Percentiles rank a stretch among this genome's conserved stretches.
Conservation (phyloP, 2,113 vertebrate species). For the Pungitius pungitius region DNA sequence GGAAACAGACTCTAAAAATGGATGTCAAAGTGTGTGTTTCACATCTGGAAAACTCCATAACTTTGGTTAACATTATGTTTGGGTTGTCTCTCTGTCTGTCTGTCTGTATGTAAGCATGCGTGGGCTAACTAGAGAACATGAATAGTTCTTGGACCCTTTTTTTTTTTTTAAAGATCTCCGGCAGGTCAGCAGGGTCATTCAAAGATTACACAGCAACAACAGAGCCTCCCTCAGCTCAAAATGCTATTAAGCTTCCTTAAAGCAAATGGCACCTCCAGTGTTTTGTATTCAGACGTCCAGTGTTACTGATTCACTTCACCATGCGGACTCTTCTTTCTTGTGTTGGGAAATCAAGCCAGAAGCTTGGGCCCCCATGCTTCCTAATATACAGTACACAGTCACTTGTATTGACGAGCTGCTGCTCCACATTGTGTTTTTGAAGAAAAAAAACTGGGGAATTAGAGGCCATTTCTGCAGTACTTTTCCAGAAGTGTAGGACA, state of each 20-base stretch:
- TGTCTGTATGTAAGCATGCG: conserved; percentile 2
- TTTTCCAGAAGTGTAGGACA: not conserved
- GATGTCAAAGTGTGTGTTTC: conserved; percentile 4
- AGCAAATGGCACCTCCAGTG: conserved; percentile 10
- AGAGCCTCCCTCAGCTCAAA: not conserved
- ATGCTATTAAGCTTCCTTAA: not conserved
- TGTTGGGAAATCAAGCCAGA: conserved; percentile 15
- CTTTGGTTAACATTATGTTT: conserved; percentile 1
- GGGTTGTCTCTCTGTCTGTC: not conserved
- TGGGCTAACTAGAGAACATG: conserved; percentile 5
- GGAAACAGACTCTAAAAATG: conserved; percentile 32
- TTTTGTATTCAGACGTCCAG: not conserved
- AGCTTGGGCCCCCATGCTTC: not conserved
- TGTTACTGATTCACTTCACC: conserved; percentile 27
- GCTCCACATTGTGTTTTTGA: not conserved
- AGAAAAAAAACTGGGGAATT: not conserved
- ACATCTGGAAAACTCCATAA: not conserved
- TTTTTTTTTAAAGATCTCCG: not conserved
- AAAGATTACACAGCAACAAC: not conserved
- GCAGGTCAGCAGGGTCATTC: not conserved
- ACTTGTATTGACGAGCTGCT: not conserved
- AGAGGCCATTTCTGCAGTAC: not conserved
- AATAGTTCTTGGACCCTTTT: conserved; percentile 9
- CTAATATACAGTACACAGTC: not conserved
- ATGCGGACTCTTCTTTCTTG: not conserved